Conservation (phyloP, 1,140 invertebrate genomes). For the Drosophila oshimai region DNA sequence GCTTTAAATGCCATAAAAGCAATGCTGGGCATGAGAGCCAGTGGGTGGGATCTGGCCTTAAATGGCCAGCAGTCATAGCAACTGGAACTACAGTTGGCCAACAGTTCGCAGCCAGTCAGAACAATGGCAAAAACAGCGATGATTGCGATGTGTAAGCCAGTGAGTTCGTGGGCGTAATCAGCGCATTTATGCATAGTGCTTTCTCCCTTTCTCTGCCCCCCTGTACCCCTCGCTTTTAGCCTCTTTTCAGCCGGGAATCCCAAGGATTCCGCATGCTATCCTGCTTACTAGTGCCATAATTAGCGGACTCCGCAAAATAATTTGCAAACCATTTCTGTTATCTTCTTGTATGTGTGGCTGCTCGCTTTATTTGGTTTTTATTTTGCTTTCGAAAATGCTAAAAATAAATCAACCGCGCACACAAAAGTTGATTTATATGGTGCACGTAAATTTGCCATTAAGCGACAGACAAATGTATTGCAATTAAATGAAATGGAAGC, state of each 20-base stretch:
- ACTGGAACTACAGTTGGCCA: slow-evolving; percentile 13
- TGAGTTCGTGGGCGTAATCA: slow-evolving; percentile 46
- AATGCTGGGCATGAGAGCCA: background rate
- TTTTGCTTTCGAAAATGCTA: slow-evolving; percentile 48
- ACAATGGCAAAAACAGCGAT: slow-evolving; percentile 40
- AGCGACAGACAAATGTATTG: slow-evolving; percentile 73
- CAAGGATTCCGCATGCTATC: slow-evolving; percentile 23
- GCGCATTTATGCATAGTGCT: slow-evolving; percentile 44
- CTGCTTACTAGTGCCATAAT: slow-evolving; percentile 58
- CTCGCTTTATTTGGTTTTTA: background rate
- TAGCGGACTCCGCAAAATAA: slow-evolving; percentile 54
- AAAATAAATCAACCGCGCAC: slow-evolving; percentile 61
- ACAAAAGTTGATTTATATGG: slow-evolving; percentile 75
- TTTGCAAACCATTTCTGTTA: slow-evolving; percentile 53
- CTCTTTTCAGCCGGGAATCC: background rate
- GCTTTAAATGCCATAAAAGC: slow-evolving; percentile 57
- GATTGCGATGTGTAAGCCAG: slow-evolving; percentile 22
- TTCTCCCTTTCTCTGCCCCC: background rate
- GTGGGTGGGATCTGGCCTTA: background rate
- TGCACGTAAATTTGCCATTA: slow-evolving; percentile 76
- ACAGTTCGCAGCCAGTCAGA: slow-evolving; percentile 7
- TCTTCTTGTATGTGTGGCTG: slow-evolving; percentile 20
- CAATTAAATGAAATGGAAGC: slow-evolving; percentile 76
- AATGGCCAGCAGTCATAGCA: slow-evolving; percentile 17
- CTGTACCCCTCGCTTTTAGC: background rate